Evolutionary conservation across 2,797 vertebrate species (phyloP), one percentile per base, ranked within the genome.

Genomic region (Mareca strepera): DNA sequence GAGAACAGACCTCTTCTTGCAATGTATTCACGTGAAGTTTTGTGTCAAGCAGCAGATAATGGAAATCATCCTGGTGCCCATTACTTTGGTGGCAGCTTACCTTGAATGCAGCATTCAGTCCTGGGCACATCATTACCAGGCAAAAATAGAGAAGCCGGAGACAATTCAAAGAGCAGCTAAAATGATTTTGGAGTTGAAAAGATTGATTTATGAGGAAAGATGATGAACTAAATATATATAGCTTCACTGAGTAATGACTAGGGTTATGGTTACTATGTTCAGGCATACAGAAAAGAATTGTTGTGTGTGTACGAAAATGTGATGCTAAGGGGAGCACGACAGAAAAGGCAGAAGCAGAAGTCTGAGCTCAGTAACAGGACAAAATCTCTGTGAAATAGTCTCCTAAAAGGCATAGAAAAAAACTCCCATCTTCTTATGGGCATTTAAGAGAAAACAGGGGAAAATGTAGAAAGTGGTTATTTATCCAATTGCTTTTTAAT

Each of bases 301-400:
- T 79, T 94, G 84, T 76, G 35, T 60, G 59, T 90, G 91, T 80
- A 90, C 80, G 60, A 88, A 93, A 91, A 77, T 39, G 62, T 52
- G 75, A 87, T 93, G 93, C 62, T 83, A 81, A 88, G 72, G 72
- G 55, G 9, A 87, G 35, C 70, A 92, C 0, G 4, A 85, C 75
- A 82, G 90, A 88, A 94, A 86, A 73, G 89, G 84, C 74, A 95
- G 77, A 91, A 92, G 48, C 35, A 39, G 73, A 91, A 68, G 55
- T 66, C 52, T 88, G 67, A 84, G 67, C 70, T 86, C 73, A 97
- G 80, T 76, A 94, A 87, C 55, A 66, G 84, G 55, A 59, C 50
- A 76, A 95, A 97, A 93, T 80, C 66, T 93, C 94, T 93, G 85
- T 95, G 88, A 96, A 96, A 95, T 87, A 80, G 73, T 55, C 83